Base-by-base conservation (phyloP, 2,888 invertebrate species). In the Diadegma fenestrale region DNA sequence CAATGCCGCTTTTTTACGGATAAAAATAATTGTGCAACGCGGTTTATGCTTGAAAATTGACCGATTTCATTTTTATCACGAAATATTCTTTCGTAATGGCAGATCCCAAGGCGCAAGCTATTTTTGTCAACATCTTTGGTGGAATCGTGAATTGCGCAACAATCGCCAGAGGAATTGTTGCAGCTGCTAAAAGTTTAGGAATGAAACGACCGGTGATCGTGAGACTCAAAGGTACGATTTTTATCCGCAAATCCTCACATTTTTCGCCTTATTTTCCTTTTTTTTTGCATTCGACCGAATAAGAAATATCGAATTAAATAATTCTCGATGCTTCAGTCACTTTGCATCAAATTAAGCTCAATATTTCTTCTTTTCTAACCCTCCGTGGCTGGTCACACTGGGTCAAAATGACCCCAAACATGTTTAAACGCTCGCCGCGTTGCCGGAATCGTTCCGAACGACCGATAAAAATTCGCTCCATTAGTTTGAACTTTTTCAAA, bases 91-190 rank as follows among this genome's bases (percentile, higher is more conserved):
- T 33, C 90, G 95, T n/a, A 48, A 71, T 33, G n/a, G n/a, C 96
- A 89, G 98, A 98, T 94, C 96, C 97, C 43, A 97, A 97, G 94
- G 99, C 99, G 0, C 98, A 98, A 93, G 97, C 98, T 8, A 97
- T 99, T 89, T 96, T 99, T 85, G 99, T 99, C 0, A 99, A 99
- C 95, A 99, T 99, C 2, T 99, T 99, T 95, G 99, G 99, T 88
- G 99, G 99, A 79, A 99, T 99, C 92, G 99, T 99, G 0, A 99
- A 99, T 94, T 99, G 99, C 94, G 98, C 97, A 6, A 99, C 97
- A 0, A 98, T 99, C 90, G 99, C 99, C 0, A 98, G 97, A 91
- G 99, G 99, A 61, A 97, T 99, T 89, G 97, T 99, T 5, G 96
- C 97, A 82, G 99, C 99, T 2, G 97, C 97, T 88, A 97, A 96